Base-by-base conservation (phyloP, 2,797 vertebrate species). In the Chaetodon trifasciatus region DNA sequence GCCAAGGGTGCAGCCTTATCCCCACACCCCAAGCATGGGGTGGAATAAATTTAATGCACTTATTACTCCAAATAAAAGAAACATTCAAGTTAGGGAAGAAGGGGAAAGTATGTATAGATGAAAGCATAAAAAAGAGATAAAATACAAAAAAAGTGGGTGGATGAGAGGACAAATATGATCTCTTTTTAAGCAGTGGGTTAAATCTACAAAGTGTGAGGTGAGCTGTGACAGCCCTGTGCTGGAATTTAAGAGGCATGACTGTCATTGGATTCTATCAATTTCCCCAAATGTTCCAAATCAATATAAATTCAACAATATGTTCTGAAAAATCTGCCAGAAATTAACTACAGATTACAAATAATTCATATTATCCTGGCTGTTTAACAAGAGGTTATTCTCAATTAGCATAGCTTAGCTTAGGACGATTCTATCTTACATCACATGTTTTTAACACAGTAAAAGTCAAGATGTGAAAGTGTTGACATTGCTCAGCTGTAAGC, bases 401-500 rank as follows among this genome's bases (percentile, higher is more conserved):
- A 32, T 32, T 32, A 32, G 28, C 28, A 32, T 32, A 32, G 28
- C 28, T 44, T 13, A 40, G 39, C 28, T 53, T 5, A 4, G 4
- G 37, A 9, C 21, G 62, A 57, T 70, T 63, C 35, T 8, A 62
- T 63, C 15, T 32, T 39, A 15, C 24, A 19, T 35, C 32, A 71
- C 17, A 6, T 32, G n/a, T 68, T 78, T 60, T 58, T 21, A 49
- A 68, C 35, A 53, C 74, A 63, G 52, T 39, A 35, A 72, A 88
- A 76, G 47, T 57, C 1, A 64, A 81, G 46, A 79, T 74, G 81
- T 65, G 32, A 85, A n/a, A 78, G 65, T 72, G 67, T 61, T 80
- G 80, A 87, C 72, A 84, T 68, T 65, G 78, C 49, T 76, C 15
- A 4, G 60, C 64, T 70, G 24, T 78, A 71, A 89, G 85, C 72